These are phyloP conservation scores for Coilia nasus DNA, from an alignment of 2,797 vertebrate genomes.

Conservation along the genomic window DNA sequence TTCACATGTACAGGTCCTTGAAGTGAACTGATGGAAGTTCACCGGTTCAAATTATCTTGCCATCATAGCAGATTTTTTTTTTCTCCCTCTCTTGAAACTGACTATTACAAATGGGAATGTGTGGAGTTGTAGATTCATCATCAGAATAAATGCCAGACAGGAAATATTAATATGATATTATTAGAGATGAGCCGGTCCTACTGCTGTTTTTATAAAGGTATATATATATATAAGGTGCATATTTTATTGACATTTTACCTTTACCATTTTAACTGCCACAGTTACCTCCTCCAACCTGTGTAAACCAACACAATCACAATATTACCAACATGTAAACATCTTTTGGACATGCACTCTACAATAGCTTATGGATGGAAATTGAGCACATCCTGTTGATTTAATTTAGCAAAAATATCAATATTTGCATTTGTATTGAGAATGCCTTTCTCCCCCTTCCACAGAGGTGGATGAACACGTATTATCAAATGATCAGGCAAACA, in stretches of 20 bases:
- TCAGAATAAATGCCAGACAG: neutral
- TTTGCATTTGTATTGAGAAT: neutral
- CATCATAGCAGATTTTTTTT: no score
- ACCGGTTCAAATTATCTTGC: no score
- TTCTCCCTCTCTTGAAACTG: no score
- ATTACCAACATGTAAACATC: constrained; percentile 7
- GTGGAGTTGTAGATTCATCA: neutral
- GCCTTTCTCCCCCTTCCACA: neutral
- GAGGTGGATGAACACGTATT: constrained; percentile 5
- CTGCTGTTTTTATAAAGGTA: neutral
- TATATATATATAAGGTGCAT: no score
- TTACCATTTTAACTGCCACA: no score
- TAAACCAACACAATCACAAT: neutral
- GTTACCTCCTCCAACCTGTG: neutral
- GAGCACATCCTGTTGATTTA: neutral
- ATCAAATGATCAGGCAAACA: neutral
- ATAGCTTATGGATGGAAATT: neutral
- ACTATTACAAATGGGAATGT: neutral
- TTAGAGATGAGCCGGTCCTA: neutral
- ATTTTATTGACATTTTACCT: neutral
- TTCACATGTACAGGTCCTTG: no score
- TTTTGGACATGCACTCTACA: neutral
- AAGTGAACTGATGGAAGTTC: no score
- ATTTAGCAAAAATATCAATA: constrained; percentile 1
- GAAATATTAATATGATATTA: neutral